Evolutionary conservation across 2,797 vertebrate species (phyloP).

Genomic region (Manis crassicaudata): DNA sequence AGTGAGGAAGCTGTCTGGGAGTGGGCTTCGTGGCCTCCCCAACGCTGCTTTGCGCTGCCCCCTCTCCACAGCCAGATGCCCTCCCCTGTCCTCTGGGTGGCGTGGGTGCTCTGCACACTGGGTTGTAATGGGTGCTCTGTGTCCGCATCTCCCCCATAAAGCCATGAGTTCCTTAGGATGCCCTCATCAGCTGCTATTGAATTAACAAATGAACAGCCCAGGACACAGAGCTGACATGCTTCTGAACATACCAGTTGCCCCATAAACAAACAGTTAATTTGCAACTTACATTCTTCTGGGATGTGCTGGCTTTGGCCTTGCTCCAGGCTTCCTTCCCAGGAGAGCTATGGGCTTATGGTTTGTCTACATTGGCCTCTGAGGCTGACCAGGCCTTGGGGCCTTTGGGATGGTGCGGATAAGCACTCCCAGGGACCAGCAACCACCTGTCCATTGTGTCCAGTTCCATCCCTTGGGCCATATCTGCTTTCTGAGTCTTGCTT

Average conservation of each 20-base stretch:
- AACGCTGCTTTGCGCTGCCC: fast-evolving
- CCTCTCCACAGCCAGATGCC: too few relatives aligned
- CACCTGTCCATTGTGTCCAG: neutral
- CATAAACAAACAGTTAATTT: neutral
- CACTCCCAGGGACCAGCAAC: neutral
- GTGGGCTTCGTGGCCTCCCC: neutral
- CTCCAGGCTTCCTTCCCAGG: neutral
- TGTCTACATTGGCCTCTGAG: neutral
- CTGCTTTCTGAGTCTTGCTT: neutral
- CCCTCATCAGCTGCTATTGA: neutral
- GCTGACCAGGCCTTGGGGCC: neutral
- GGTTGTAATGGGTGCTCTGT: neutral
- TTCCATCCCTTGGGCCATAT: neutral
- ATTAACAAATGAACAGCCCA: neutral
- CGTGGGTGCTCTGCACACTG: neutral
- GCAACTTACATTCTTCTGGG: too few relatives aligned
- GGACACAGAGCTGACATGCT: neutral
- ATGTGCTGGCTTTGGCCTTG: neutral
- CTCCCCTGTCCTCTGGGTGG: fast-evolving
- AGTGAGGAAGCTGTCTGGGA: neutral
- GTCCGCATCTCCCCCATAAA: neutral
- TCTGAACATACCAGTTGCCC: neutral
- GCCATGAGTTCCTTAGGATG: neutral
- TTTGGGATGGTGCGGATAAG: neutral
- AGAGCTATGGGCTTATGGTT: neutral